Conservation (phyloP, 2,888 invertebrate species). For the Drosophila anceps region DNA sequence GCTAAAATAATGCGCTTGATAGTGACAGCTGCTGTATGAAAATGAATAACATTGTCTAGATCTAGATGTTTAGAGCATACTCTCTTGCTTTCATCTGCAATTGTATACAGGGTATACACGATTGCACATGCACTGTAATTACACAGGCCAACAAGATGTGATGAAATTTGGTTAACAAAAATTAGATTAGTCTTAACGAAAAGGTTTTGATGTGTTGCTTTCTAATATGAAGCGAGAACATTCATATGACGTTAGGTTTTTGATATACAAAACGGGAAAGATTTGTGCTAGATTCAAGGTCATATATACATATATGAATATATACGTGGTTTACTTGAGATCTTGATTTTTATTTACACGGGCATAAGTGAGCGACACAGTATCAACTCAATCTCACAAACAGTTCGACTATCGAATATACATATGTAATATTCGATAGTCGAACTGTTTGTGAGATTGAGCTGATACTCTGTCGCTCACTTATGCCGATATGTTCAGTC, state of each 20-base stretch:
- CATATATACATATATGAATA: background rate
- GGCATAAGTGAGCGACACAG: no score
- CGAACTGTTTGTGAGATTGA: no score
- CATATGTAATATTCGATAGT: no score
- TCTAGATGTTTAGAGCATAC: background rate
- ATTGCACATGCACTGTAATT: background rate
- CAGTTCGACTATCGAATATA: no score
- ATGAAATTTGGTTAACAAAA: slow-evolving; percentile 1
- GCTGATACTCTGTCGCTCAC: no score
- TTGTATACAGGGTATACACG: background rate
- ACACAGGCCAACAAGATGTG: background rate
- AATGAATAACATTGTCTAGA: background rate
- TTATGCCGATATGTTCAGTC: no score
- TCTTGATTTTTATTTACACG: no score
- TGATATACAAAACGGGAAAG: background rate
- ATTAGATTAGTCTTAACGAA: background rate
- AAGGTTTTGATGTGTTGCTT: background rate
- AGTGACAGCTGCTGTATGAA: no score
- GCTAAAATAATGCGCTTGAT: no score
- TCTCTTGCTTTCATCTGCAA: background rate
- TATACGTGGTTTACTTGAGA: background rate
- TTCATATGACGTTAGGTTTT: background rate
- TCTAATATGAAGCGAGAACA: background rate
- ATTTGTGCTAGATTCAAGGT: background rate
- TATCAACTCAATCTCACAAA: no score